Percentiles rank a stretch among this genome's conserved stretches.
These are phyloP conservation scores for Crypturellus tataupa DNA, from an alignment of 2,797 vertebrate genomes.

Conservation along the genomic window DNA sequence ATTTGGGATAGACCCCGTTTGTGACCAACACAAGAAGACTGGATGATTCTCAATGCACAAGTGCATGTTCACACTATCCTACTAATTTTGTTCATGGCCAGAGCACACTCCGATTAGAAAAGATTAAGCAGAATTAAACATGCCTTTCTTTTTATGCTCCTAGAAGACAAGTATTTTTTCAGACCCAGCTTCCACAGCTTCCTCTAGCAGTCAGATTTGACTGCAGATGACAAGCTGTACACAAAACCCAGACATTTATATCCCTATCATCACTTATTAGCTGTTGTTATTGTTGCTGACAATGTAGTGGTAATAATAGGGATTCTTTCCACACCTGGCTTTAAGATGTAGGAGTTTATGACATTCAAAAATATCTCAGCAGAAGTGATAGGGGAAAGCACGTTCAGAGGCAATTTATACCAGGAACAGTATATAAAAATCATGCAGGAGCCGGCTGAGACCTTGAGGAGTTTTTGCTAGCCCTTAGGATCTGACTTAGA, in stretches of 20 bases:
- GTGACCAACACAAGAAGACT: not conserved
- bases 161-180: conserved; percentile 6
- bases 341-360: conserved; percentile 50
- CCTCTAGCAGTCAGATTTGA: conserved; percentile 37
- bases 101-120: not conserved
- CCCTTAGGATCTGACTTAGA: conserved; percentile 17
- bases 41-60: not conserved
- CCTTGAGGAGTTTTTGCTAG: not conserved
- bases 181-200: not conserved
- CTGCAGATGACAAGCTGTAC: conserved; percentile 44
- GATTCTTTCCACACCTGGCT: conserved; percentile 62
- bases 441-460: not conserved
- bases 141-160: conserved; percentile 16
- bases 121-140: conserved; percentile 54
- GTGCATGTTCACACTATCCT: rapidly evolving
- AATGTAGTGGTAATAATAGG: conserved; percentile 58
- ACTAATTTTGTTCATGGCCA: not conserved
- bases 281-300: conserved; percentile 68
- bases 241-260: conserved; percentile 53
- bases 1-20: not conserved
- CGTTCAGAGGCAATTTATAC: conserved; percentile 41
- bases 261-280: conserved; percentile 63
- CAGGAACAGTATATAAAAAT: conserved; percentile 9
- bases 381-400: conserved; percentile 64
- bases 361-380: conserved; percentile 46